Evolutionary conservation across 2,113 vertebrate genomes (phyloP).

Genomic region (Ptyas mucosa): DNA sequence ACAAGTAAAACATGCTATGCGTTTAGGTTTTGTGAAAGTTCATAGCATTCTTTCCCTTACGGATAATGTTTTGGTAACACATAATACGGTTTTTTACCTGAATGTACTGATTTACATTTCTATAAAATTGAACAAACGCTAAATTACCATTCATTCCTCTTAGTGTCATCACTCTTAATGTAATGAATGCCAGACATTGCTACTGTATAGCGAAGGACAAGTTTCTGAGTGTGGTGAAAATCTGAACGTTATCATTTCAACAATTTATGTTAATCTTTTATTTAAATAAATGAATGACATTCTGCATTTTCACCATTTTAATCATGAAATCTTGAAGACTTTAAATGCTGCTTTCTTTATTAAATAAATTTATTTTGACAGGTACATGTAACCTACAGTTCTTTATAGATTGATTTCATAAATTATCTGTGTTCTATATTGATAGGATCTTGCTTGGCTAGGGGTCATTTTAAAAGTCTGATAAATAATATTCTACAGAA

Average conservation of each 20-base stretch:
- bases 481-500: conserved; percentile 19
- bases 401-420: conserved; percentile 24
- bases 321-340: conserved; percentile 4
- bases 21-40: conserved; percentile 34
- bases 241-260: background rate
- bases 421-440: background rate
- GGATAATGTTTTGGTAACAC: background rate
- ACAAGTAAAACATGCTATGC: background rate
- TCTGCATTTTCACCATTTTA: background rate
- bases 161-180: background rate
- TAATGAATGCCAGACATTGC: conserved; percentile 20
- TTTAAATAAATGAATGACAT: background rate
- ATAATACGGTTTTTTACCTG: conserved; percentile 30
- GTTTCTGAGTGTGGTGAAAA: background rate
- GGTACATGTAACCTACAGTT: conserved; percentile 23
- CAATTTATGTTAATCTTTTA: background rate
- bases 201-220: background rate
- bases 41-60: conserved; percentile 40
- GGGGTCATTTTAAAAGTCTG: background rate
- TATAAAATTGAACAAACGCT: conserved; percentile 23
- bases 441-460: background rate
- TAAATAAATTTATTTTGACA: conserved; percentile 46
- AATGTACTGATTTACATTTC: conserved; percentile 30
- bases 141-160: conserved; percentile 17
- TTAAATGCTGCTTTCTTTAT: conserved; percentile 11